These are phyloP conservation scores for Caenorhabditis sp. DNA, from an alignment of 2,888 invertebrate genomes.

Conservation along the genomic window DNA sequence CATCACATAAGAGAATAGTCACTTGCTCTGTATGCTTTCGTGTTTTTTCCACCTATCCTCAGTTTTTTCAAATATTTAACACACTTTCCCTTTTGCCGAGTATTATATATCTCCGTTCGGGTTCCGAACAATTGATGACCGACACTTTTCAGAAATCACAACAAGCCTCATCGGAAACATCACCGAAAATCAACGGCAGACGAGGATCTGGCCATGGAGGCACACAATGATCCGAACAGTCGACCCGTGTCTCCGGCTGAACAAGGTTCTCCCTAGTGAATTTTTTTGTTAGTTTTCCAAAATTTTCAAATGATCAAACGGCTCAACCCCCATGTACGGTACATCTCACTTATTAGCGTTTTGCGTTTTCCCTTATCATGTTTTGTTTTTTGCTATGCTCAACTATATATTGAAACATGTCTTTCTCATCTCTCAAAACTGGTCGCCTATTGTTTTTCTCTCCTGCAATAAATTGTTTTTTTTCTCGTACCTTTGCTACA, in stretches of 20 bases:
- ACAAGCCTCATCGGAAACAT: conserved; percentile 21
- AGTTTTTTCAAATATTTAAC: conserved; percentile 18
- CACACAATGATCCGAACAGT: conserved; percentile 49
- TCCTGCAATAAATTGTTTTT: conserved; percentile 7
- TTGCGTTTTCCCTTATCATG: background rate
- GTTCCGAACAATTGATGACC: too few species aligned
- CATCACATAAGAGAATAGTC: background rate
- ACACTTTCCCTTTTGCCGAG: conserved; percentile 11
- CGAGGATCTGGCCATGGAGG: conserved; percentile 52
- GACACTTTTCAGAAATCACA: conserved; percentile 23
- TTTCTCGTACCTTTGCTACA: conserved; percentile 69
- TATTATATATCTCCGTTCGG: background rate
- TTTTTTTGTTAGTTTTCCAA: background rate
- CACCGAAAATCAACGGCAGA: conserved; percentile 16
- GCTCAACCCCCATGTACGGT: conserved; percentile 39
- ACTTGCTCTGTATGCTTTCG: background rate
- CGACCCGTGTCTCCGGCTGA: conserved; percentile 42
- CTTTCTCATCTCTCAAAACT: conserved; percentile 53
- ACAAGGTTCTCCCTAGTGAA: conserved; percentile 4
- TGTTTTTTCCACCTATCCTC: conserved; percentile 11
- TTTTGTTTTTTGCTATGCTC: conserved; percentile 29
- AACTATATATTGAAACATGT: conserved; percentile 26
- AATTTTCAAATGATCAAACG: background rate
- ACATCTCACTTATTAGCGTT: conserved; percentile 40
- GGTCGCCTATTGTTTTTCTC: conserved; percentile 22